These are phyloP conservation scores for Halocynthia aurantium DNA, from an alignment of 23 tunicate species.

Conservation along the genomic window DNA sequence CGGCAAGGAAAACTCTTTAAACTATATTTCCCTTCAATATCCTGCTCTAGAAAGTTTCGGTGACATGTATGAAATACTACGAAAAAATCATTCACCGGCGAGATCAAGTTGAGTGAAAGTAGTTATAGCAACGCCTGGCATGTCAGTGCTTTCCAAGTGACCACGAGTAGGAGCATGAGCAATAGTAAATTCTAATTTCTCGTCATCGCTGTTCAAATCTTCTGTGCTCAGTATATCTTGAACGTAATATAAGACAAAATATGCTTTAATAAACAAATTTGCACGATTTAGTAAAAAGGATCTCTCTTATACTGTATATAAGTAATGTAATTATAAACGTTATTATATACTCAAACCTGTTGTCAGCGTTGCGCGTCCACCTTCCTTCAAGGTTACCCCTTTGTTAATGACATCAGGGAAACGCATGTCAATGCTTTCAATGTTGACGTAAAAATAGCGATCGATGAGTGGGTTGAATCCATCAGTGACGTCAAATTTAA, in stretches of 20 bases:
- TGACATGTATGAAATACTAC: too few relatives aligned
- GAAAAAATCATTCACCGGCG: slow-evolving; percentile 45
- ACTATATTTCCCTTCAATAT: too few relatives aligned
- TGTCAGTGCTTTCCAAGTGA: slow-evolving; percentile 88
- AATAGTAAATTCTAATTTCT: slow-evolving; percentile 48
- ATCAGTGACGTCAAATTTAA: slow-evolving; percentile 98
- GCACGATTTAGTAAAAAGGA: neutral
- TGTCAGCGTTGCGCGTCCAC: slow-evolving; percentile 87
- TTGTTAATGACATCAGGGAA: slow-evolving; percentile 94
- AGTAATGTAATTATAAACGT: too few relatives aligned
- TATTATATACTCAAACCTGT: slow-evolving; percentile 34
- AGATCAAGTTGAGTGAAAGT: slow-evolving; percentile 88
- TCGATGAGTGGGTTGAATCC: slow-evolving; percentile 94
- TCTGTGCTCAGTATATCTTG: slow-evolving; percentile 87
- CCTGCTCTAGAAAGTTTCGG: too few relatives aligned
- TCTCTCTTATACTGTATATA: neutral
- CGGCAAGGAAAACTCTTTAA: too few relatives aligned
- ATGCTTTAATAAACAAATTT: neutral
- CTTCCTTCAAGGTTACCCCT: slow-evolving; percentile 92
- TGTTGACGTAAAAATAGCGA: slow-evolving; percentile 89
- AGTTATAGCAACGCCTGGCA: slow-evolving; percentile 77
- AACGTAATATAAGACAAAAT: neutral
- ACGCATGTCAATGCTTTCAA: slow-evolving; percentile 82
- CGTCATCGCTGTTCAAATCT: slow-evolving; percentile 89
- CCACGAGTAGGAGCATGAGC: slow-evolving; percentile 75